Percentiles rank a stretch among this genome's conserved stretches.
Conservation (phyloP, 2,113 vertebrate genomes). For the Pelvicachromis taeniatus region DNA sequence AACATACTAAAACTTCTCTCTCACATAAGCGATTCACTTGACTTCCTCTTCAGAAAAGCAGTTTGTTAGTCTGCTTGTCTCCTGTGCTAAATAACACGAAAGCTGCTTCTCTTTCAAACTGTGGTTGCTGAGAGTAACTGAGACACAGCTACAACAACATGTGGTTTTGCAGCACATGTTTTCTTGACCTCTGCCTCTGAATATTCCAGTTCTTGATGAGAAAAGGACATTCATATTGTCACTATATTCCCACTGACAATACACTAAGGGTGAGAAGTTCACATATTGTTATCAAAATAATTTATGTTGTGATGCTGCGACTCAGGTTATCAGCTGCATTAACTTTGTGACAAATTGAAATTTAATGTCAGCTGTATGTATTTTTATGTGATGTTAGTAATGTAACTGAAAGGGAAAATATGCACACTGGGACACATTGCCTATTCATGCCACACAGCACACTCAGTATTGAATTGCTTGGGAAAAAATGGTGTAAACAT, state of each 20-base stretch:
- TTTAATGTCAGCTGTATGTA: background rate
- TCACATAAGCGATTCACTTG: too few species aligned
- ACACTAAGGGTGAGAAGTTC: background rate
- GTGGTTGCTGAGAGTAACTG: background rate
- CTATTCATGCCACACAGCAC: background rate
- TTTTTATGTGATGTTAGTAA: background rate
- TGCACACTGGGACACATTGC: background rate
- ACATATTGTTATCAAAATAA: background rate
- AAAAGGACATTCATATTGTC: background rate
- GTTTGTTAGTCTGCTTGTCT: too few species aligned
- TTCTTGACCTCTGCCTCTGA: background rate
- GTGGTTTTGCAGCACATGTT: background rate
- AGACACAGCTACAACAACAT: background rate
- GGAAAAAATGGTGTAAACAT: background rate
- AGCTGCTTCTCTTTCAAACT: background rate
- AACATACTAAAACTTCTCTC: too few species aligned
- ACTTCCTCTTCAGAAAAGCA: too few species aligned
- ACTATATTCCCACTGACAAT: background rate
- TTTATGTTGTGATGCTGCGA: background rate
- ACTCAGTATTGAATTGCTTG: background rate
- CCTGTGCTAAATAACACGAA: background rate
- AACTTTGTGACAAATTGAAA: background rate
- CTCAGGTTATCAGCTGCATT: background rate
- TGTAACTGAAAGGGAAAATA: background rate
- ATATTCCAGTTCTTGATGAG: background rate